Evolutionary conservation across 92 coral and sea anemone species (phyloP).

Genomic region (Umimayanthus kanabou): DNA sequence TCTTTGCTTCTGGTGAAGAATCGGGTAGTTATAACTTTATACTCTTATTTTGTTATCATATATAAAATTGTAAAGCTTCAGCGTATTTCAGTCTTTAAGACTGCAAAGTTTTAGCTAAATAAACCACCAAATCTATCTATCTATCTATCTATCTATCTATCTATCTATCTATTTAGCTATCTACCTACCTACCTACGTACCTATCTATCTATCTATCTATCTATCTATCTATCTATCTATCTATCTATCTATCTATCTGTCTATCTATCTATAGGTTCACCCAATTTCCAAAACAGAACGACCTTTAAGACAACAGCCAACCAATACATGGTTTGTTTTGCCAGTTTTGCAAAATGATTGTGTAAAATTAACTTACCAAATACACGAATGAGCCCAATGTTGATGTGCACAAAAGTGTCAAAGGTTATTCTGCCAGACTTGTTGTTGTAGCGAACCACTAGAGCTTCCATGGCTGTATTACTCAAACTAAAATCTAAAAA

Average conservation of each 20-base stretch:
- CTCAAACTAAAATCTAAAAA: slow-evolving; percentile 41
- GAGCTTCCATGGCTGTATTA: slow-evolving; percentile 32
- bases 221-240: no score
- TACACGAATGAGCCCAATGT: slow-evolving; percentile 18
- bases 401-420: slow-evolving; percentile 30
- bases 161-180: no score
- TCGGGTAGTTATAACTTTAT: background rate
- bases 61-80: no score
- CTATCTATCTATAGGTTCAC: background rate
- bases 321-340: background rate
- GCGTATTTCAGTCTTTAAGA: no score
- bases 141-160: no score
- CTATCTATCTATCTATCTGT: no score
- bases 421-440: slow-evolving; percentile 19
- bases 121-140: no score
- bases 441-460: slow-evolving; percentile 34
- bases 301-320: background rate
- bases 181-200: no score
- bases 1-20: background rate
- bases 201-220: no score
- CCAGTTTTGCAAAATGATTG: background rate
- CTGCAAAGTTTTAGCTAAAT: no score
- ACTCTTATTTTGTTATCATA: no score
- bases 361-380: slow-evolving; percentile 23
- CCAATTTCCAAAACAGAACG: background rate